Base-by-base conservation (phyloP, 2,113 vertebrate species). In the Varanus salvator region DNA sequence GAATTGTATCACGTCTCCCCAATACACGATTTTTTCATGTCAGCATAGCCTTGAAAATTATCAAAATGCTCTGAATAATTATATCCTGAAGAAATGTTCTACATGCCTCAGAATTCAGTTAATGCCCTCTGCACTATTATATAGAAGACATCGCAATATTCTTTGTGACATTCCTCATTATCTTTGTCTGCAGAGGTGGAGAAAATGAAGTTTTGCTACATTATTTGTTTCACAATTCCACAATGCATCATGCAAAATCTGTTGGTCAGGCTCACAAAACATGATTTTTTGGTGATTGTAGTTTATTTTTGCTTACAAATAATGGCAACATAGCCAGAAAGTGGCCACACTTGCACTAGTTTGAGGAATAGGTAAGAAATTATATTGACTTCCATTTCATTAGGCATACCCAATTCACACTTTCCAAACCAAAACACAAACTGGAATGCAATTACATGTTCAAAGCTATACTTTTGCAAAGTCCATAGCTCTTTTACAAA, bases 81-180 rank as follows among this genome's bases (percentile, higher is more conserved):
- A 50, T 8, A 85, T 15, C 72, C 68, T 52, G 29, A 85, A 29
- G 66, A 72, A n/a, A 85, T 27, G 14, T 71, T 85, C 52, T 85
- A 85, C 69, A 27, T 69, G 7, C 25, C 48, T 85, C 44, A 85
- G 84, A 72, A 72, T 71, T 85, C 66, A 85, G 68, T n/a, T 85
- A 85, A 72, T 85, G 66, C 3, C 17, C 27, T 85, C 29, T 69
- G 7, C 50, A 52, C 7, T 29, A 17, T 85, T 52, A 71, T 66
- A 50, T 71, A 44, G 83, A 71, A 85, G 66, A 85, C 19, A n/a
- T 69, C 38, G 48, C 68, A 52, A 72, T 52, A 72, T 85, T 27
- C 34, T 25, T 84, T 68, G n/a, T 84, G 44, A 48, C 38, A 60
- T 44, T 44, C 38, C 38, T 44, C 38, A 60, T 52, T 83, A 66